Evolutionary conservation across 2,888 invertebrate genomes (phyloP), one percentile per base, ranked within the genome.

Genomic region (Sphaeridia pumilis): DNA sequence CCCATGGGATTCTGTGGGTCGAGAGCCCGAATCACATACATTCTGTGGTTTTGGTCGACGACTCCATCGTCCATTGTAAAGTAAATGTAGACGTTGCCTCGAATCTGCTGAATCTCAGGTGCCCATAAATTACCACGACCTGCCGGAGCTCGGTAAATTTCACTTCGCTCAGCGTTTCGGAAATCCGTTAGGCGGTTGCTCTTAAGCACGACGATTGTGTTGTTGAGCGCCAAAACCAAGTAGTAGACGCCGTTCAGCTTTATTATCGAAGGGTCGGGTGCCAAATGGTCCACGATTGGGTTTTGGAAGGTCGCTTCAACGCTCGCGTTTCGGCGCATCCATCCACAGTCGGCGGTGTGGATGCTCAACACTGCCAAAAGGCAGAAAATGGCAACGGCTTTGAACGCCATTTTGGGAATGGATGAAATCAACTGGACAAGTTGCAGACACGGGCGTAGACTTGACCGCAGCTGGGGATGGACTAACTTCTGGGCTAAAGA

Each of bases 21-120:
- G 10, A 54, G 31, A 2, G 59, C 60, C 28, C 50, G 52, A 45
- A 63, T 61, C 1, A 59, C 63, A 42, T 61, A 61, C 63, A 63
- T 63, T 5, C 63, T 14, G 36, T 61, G 61, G 44, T 60, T 58
- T 22, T 54, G 59, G 45, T 60, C 59, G 7, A 38, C 56, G 10
- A 55, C 52, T 7, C 58, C 57, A 41, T 60, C 59, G 20, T 58
- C 59, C 63, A 63, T 63, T 0, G 61, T 59, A 26, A 63, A 63
- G 43, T 63, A 63, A 31, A 63, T 58, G 57, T 61, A 63, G 5
- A 61, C 34, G n/a, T 56, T 49, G 2, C 59, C 59, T 24, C 49
- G 47, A 17, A 63, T 55, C 1, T 35, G 20, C 35, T 63, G 63
- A 2, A 63, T 54, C 44, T 63, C 63, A 0, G 58, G 57, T 12